Conservation (phyloP, 2,888 invertebrate species). For the Stramonita haemastoma region DNA sequence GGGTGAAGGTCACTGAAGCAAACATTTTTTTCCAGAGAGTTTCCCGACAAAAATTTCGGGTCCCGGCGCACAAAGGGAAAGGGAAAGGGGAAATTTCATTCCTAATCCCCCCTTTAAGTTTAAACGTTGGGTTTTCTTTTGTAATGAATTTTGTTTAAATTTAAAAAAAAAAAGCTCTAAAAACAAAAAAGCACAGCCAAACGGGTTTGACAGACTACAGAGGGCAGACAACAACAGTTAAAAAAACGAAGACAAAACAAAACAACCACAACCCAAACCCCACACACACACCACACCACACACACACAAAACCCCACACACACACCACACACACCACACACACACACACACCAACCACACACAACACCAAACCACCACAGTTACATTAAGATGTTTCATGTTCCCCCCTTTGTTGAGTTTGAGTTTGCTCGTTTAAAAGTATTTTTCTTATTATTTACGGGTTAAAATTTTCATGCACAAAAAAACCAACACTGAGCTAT, state of each 20-base stretch:
- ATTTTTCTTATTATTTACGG: too few relatives aligned
- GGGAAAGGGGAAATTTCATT: not conserved
- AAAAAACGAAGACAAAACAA: not conserved
- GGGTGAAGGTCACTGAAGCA: conserved; percentile 31
- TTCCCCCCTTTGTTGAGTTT: too few relatives aligned
- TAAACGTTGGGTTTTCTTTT: too few relatives aligned
- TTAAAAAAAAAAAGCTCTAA: not conserved
- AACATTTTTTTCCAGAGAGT: not conserved
- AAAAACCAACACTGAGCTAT: too few relatives aligned
- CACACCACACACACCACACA: conserved; percentile 17
- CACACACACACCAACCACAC: conserved; percentile 2
- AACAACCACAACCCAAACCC: not conserved
- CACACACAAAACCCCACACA: conserved; percentile 17
- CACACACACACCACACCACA: conserved; percentile 17
- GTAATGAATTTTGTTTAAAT: too few relatives aligned
- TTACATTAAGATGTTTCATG: too few relatives aligned
- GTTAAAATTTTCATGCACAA: too few relatives aligned
- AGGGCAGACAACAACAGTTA: not conserved
- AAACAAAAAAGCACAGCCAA: too few relatives aligned
- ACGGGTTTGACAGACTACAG: too few relatives aligned
- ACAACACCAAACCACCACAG: not conserved
- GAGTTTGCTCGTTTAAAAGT: too few relatives aligned
- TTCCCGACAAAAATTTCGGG: too few relatives aligned
- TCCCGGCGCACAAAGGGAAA: not conserved
- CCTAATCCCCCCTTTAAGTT: too few relatives aligned